phyloP scores from a whole-genome alignment of 1,140 invertebrate genomes.

The Drosophila ercepeae region DNA sequence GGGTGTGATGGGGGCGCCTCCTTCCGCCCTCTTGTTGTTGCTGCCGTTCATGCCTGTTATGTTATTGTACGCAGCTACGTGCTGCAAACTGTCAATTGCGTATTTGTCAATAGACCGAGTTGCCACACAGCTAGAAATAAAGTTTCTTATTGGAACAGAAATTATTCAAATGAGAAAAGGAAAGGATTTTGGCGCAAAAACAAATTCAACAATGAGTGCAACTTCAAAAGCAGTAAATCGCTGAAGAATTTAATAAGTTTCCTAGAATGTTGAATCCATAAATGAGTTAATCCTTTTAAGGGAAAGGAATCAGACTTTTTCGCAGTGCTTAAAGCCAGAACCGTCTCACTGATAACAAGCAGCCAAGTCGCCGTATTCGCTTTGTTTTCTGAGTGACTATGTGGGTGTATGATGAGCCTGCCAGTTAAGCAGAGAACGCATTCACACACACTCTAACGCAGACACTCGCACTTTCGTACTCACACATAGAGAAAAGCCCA shows the following conservation, averaged over 20 bases:
- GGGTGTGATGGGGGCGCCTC: not conserved
- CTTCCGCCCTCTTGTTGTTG: slow-evolving; percentile 26
- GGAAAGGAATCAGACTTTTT: not conserved
- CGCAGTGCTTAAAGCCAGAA: not conserved
- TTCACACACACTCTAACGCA: not conserved
- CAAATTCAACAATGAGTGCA: too few species aligned
- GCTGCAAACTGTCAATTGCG: slow-evolving; percentile 64
- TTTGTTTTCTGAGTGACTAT: slow-evolving; percentile 7
- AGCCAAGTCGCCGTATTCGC: slow-evolving; percentile 3
- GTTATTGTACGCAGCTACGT: slow-evolving; percentile 51
- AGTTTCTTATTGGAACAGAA: too few species aligned
- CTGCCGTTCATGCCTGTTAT: slow-evolving; percentile 46
- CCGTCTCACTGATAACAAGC: slow-evolving; percentile 16
- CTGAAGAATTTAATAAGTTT: too few species aligned
- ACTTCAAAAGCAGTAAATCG: too few species aligned
- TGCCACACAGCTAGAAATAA: not conserved
- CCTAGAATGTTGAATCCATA: not conserved
- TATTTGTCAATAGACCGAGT: slow-evolving; percentile 59
- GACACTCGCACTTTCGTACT: not conserved
- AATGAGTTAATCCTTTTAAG: too few species aligned
- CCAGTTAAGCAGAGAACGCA: slow-evolving; percentile 11
- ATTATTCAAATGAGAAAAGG: too few species aligned
- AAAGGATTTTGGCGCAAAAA: too few species aligned
- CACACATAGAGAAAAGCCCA: not conserved
- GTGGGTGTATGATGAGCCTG: slow-evolving; percentile 4